A percentile compares a stretch with the other conserved stretches of the same genome.
Conservation (phyloP, 2,113 vertebrate species). For the Corapipo altera region DNA sequence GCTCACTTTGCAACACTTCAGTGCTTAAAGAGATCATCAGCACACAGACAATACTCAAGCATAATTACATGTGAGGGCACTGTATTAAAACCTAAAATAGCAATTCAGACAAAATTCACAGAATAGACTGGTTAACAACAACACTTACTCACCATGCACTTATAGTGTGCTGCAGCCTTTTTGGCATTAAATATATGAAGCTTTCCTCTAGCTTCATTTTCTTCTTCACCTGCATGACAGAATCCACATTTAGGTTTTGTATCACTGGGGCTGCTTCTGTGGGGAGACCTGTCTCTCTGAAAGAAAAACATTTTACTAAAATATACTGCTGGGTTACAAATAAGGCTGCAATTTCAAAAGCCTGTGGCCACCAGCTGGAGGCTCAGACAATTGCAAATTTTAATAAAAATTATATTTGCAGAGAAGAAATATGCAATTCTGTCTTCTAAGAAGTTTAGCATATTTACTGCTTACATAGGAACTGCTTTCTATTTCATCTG, state of each 20-base stretch:
- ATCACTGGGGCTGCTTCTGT: conserved; percentile 90
- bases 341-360: conserved; percentile 38
- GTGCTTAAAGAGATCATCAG: conserved; percentile 12
- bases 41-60: conserved; percentile 1
- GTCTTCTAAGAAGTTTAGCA: conserved; percentile 52
- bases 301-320: conserved; percentile 70
- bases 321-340: conserved; percentile 63
- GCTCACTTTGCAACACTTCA: conserved; percentile 22
- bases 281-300: conserved; percentile 95
- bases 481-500: conserved; percentile 93
- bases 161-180: conserved; percentile 98
- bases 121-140: neutral
- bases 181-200: conserved; percentile 95
- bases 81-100: neutral
- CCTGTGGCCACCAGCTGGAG: conserved; percentile 61
- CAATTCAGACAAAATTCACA: neutral
- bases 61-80: conserved; percentile 20
- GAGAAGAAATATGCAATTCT: conserved; percentile 46
- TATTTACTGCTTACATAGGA: conserved; percentile 86
- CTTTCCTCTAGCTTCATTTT: conserved; percentile 94
- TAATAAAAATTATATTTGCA: neutral
- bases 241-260: conserved; percentile 96
- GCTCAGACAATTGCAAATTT: conserved; percentile 38
- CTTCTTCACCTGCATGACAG: conserved; percentile 96
- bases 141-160: conserved; percentile 91